Conservation (phyloP, 64 coral and sea anemone genomes). For the Montipora efflorescens region DNA sequence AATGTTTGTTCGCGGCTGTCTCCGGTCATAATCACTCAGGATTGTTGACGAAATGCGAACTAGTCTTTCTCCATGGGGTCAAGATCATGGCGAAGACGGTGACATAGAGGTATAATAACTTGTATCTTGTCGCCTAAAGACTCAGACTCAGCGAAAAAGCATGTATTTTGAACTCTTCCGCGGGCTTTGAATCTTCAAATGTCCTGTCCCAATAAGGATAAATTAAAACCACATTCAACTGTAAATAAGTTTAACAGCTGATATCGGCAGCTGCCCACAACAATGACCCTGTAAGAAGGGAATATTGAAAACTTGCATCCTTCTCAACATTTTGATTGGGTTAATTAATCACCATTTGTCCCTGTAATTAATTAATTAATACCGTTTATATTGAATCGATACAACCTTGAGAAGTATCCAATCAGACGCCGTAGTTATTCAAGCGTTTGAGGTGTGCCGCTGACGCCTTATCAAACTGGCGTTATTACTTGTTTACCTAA, state of each 20-base stretch:
- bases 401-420: conserved; percentile 70
- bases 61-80: conserved; percentile 63
- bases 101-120: conserved; percentile 28
- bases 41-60: conserved; percentile 24
- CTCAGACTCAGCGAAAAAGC: conserved; percentile 59
- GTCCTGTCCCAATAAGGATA: conserved; percentile 76
- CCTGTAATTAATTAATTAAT: conserved; percentile 99
- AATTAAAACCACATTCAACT: conserved; percentile 93
- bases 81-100: conserved; percentile 76
- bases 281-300: conserved; percentile 73
- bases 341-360: conserved; percentile 98
- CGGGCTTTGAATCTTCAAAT: conserved; percentile 78
- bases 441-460: conserved; percentile 59
- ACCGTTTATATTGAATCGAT: conserved; percentile 97
- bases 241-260: conserved; percentile 89
- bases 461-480: conserved; percentile 84
- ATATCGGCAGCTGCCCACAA: conserved; percentile 77
- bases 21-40: conserved; percentile 17
- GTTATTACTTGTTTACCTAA: conserved; percentile 87
- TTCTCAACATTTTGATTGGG: conserved; percentile 97
- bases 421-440: conserved; percentile 53
- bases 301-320: conserved; percentile 92
- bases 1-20: conserved; percentile 28
- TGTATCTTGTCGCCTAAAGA: conserved; percentile 57
- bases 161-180: conserved; percentile 76